Conservation (phyloP, 2,113 vertebrate species). For the Malurus elegans region DNA sequence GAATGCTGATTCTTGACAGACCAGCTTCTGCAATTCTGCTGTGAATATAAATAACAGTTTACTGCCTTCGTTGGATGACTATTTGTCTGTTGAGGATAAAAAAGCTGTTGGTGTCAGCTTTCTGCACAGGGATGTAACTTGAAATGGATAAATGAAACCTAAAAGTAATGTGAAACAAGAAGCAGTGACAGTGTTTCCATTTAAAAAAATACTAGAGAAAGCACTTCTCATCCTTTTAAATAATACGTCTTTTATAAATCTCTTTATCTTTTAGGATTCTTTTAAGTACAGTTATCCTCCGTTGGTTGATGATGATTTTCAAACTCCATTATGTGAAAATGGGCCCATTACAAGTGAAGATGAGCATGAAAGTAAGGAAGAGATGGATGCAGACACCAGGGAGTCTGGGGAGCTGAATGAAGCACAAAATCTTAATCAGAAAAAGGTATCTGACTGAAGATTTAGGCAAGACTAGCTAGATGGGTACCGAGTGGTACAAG, state of each 20-base stretch:
- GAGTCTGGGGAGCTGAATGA: conserved; percentile 83
- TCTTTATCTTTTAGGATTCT: conserved; percentile 79
- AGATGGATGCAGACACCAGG: conserved; percentile 81
- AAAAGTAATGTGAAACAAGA: not conserved
- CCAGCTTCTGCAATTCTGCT: not conserved
- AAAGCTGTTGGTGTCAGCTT: not conserved
- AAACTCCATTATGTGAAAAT: conserved; percentile 92
- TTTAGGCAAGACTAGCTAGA: not conserved
- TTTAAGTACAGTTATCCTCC: conserved; percentile 98
- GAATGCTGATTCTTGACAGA: not conserved
- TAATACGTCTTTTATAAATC: not conserved
- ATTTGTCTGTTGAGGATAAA: not conserved
- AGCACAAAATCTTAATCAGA: conserved; percentile 77
- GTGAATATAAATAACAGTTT: not conserved
- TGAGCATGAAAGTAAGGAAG: conserved; percentile 88
- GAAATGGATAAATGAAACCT: not conserved
- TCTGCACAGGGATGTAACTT: not conserved
- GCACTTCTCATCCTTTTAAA: not conserved
- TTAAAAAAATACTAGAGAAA: not conserved
- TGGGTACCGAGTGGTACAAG: not conserved
- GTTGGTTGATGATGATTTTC: conserved; percentile 94
- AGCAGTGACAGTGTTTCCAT: not conserved
- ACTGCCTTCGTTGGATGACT: not conserved
- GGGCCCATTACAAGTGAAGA: conserved; percentile 90
- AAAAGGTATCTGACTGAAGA: conserved; percentile 83